Evolutionary conservation across 2,113 vertebrate species (phyloP), one percentile per base, ranked within the genome.

Genomic region (Chamaetylas fuelleborni): DNA sequence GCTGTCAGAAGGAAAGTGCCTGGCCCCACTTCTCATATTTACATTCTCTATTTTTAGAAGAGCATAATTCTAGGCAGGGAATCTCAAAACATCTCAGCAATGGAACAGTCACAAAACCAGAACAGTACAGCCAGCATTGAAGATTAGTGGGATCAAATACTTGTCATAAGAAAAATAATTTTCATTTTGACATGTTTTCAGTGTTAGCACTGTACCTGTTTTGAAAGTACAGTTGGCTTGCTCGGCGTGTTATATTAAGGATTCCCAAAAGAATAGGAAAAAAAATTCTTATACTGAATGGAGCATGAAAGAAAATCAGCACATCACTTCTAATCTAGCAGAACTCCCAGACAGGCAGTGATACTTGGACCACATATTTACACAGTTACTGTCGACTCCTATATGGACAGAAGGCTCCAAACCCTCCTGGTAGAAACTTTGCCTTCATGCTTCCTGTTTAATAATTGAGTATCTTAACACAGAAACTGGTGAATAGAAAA

Each of bases 131-230:
- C 38, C 88, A 90, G 88, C 57, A 66, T 74, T 45, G 60, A 90
- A 93, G 81, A 93, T 95, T 86, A 69, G 65, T 48, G 58, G 92
- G 79, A 96, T 96, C 93, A 94, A 94, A 94, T 61, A 58, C 86
- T 83, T 93, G 86, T 92, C 88, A 91, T 54, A 83, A 82, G 78
- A 88, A 92, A 89, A 93, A 88, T 92, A 3, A 94, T 89, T 95
- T 86, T 78, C 56, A 56, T 94, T 95, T 71, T 92, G 92, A 95
- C 95, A 91, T 87, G 78, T 93, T 94, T 96, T 96, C 95, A 89
- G 66, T 86, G 71, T 58, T 72, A 87, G 92, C 4, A 0, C 14
- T 4, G 64, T 48, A 54, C 88, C 86, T 95, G 90, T 97, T 95
- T 94, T 92, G 85, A 91, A 96, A 92, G 69, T 86, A 50, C 54